Base-by-base conservation (phyloP, 2,113 vertebrate species). In the Cryptomyrus ogoouensis region DNA sequence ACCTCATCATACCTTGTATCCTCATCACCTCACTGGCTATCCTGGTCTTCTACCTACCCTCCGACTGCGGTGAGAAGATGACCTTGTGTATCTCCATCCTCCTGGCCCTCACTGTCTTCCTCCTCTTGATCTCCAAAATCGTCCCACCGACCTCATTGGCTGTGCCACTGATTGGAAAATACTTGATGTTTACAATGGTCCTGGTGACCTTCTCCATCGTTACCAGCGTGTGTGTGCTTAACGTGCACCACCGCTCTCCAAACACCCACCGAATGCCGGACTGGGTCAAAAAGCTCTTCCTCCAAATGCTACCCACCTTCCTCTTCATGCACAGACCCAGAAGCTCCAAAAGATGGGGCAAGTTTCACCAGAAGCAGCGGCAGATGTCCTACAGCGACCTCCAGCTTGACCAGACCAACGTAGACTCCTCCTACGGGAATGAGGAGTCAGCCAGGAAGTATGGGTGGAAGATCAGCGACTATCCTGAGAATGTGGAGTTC, bases 181-280 rank as follows among this genome's bases (percentile, higher is more conserved):
- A 97, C 93, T 91, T 97, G 91, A 97, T 96, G 96, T 97, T 97
- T 92, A 96, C 96, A 86, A 97, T 97, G 96, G 95, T 96, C 15
- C 91, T 97, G 91, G 96, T 97, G 84, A 97, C 96, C 3, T 96
- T 97, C 90, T 96, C 95, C 35, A 97, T 92, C 1, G 96, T 97
- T 56, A 94, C 93, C 87, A 94, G 94, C 0, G 96, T 96, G 90
- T 97, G 96, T 1, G 95, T 96, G 50, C 95, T 97, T 74, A 97
- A 97, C 13, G 93, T 97, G 2, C 95, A 97, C 91, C 96, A 97
- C 89, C 96, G 96, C 70, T 96, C 96, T 3, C 96, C 96, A 0
- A 96, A 95, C 90, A 97, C 96, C 3, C 96, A 97, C 92, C 92
- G 93, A 91, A 97, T 97, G 96, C 96, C 96, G 0, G 91, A 94